A percentile compares a stretch with the other conserved stretches of the same genome.
phyloP scores from a whole-genome alignment of 2,113 vertebrate species.

The Pteruthius melanotis region DNA sequence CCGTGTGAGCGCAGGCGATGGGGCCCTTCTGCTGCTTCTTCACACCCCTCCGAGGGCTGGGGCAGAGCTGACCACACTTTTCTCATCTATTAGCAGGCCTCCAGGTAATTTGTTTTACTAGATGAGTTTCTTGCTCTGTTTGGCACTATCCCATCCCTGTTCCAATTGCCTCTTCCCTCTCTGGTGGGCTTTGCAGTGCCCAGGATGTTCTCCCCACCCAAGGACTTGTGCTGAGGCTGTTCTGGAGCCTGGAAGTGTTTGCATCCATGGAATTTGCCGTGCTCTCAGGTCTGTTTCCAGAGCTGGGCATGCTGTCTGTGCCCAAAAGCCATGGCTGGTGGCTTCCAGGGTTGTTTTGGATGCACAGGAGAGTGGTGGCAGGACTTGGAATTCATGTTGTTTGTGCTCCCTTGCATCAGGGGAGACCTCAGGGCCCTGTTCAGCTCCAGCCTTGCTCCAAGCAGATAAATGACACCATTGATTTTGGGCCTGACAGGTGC shows the following conservation, averaged over 20 bases:
- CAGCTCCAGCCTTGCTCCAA: rapidly evolving
- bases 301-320: background rate
- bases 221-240: background rate
- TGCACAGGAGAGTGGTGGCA: background rate
- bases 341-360: background rate
- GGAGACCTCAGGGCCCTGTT: background rate
- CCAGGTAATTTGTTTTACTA: background rate
- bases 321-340: background rate
- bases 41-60: rapidly evolving
- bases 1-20: background rate
- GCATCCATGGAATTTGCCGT: rapidly evolving
- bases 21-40: background rate
- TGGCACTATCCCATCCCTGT: too few species aligned
- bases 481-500: slow-evolving; percentile 3
- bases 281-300: background rate
- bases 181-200: background rate
- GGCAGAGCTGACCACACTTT: background rate
- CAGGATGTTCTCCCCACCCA: background rate
- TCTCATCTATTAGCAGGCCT: rapidly evolving
- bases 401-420: background rate
- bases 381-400: rapidly evolving
- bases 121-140: background rate
- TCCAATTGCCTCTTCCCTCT: background rate
- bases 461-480: background rate
- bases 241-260: background rate